Percentiles rank a stretch among this genome's conserved stretches.
Conservation (phyloP, 2,113 vertebrate genomes). For the Tyto alba region DNA sequence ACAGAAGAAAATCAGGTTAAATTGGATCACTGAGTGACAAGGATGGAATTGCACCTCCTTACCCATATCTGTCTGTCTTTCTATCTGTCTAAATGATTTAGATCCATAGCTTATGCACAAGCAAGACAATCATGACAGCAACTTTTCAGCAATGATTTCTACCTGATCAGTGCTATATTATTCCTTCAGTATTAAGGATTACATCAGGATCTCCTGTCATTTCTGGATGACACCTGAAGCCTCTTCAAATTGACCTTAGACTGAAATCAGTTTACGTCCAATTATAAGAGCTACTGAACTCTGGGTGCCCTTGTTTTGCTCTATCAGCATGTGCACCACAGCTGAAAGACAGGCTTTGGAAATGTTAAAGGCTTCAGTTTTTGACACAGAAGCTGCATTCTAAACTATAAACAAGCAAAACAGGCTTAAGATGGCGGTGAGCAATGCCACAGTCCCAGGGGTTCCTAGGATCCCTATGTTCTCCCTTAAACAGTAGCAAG, state of each 20-base stretch:
- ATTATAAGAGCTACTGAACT: constrained; percentile 54
- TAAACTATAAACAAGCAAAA: background rate
- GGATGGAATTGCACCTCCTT: background rate
- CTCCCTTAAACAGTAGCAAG: background rate
- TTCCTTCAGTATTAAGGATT: background rate
- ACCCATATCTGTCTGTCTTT: background rate
- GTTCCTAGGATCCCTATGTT: background rate
- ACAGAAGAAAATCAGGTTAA: constrained; percentile 8
- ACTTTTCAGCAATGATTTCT: background rate
- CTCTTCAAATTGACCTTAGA: constrained; percentile 49
- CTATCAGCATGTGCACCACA: background rate
- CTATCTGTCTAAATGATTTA: background rate
- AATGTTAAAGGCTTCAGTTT: constrained; percentile 45
- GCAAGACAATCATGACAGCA: background rate
- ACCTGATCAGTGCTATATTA: background rate
- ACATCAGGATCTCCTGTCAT: background rate
- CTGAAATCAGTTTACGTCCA: constrained; percentile 32
- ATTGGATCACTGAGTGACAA: background rate
- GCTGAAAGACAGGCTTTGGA: constrained; percentile 10
- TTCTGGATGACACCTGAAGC: constrained; percentile 40
- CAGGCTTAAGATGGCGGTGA: background rate
- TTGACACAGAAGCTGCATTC: background rate
- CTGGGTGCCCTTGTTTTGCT: constrained; percentile 43
- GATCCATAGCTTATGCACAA: background rate
- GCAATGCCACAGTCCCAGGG: background rate